Conservation (phyloP, 30 jellyfish, hydroid and myxozoan species). For the Catostylus mosaicus region DNA sequence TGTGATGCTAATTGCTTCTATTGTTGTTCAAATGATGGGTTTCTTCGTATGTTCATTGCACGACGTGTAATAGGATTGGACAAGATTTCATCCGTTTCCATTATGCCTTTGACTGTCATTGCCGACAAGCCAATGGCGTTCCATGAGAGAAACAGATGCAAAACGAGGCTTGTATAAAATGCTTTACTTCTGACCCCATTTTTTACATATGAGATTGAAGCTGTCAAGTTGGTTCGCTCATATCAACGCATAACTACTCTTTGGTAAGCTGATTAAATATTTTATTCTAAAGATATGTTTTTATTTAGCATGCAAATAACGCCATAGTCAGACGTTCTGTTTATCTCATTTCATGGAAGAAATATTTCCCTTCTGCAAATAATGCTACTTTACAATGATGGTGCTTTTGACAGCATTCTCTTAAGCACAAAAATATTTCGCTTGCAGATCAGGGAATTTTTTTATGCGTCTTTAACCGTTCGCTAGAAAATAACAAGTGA, state of each 20-base stretch:
- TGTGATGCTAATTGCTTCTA: conserved; percentile 38
- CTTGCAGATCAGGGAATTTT: too few relatives aligned
- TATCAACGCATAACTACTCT: conserved; percentile 23
- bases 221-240: conserved; percentile 50
- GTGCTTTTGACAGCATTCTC: too few relatives aligned
- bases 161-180: conserved; percentile 68
- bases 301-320: neutral
- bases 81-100: conserved; percentile 77
- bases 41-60: conserved; percentile 70
- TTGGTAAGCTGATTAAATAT: conserved; percentile 47
- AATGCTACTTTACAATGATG: too few relatives aligned
- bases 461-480: too few relatives aligned
- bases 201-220: conserved; percentile 43
- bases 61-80: conserved; percentile 72
- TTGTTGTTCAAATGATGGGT: conserved; percentile 63
- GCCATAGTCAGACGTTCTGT: neutral
- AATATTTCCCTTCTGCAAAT: too few relatives aligned
- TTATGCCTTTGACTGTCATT: conserved; percentile 71
- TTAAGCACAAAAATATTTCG: too few relatives aligned
- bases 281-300: neutral
- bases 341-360: neutral
- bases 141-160: conserved; percentile 73
- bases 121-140: conserved; percentile 84
- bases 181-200: conserved; percentile 54
- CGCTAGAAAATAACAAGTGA: too few relatives aligned